phyloP scores from a whole-genome alignment of 2,113 vertebrate genomes.

The Mellivora capensis region DNA sequence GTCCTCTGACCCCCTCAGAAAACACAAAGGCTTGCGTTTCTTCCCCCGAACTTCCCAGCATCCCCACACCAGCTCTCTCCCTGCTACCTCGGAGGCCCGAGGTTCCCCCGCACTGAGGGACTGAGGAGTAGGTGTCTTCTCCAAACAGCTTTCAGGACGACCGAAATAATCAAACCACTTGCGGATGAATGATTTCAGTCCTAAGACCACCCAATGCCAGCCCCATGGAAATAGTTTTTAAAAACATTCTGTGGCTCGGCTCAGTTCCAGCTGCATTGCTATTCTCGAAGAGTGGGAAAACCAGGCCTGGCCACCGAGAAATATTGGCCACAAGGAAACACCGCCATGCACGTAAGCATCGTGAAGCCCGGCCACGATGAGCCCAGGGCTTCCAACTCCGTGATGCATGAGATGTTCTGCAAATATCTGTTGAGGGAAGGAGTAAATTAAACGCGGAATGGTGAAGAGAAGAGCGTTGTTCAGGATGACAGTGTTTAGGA shows the following conservation, averaged over 20 bases:
- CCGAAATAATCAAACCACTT: accelerated
- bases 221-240: accelerated
- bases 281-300: not conserved
- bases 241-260: accelerated
- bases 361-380: accelerated
- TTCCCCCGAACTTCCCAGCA: not conserved
- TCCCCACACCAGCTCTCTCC: accelerated
- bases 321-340: accelerated
- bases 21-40: too few relatives aligned
- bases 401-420: not conserved
- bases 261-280: accelerated
- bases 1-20: accelerated
- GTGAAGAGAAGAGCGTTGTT: accelerated
- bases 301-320: not conserved
- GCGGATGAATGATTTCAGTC: accelerated
- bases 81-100: accelerated
- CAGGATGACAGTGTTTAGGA: accelerated
- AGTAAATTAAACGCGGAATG: accelerated
- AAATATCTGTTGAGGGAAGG: not conserved
- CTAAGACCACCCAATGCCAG: not conserved
- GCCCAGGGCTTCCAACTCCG: too few relatives aligned
- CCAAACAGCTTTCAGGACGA: not conserved
- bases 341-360: accelerated
- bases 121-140: not conserved
- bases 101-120: accelerated